phyloP scores from a whole-genome alignment of 1,140 invertebrate species.

The Caenorhabditis inopinata region DNA sequence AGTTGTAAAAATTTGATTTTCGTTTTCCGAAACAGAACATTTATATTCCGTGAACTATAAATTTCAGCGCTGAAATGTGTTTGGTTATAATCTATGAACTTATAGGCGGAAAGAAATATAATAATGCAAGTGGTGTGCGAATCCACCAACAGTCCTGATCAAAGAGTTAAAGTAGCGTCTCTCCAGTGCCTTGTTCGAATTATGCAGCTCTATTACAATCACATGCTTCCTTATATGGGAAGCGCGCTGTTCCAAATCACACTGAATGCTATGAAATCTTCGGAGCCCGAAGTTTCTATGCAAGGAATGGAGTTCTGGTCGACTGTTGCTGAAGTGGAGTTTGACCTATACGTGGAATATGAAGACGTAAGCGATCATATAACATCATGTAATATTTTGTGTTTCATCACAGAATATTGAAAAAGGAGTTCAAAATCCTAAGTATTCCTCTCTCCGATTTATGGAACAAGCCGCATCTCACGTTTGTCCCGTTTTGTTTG shows the following conservation, averaged over 20 bases:
- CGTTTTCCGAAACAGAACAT: too few relatives aligned
- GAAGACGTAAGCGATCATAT: slow-evolving; percentile 74
- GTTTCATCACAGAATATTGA: slow-evolving; percentile 81
- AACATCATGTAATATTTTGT: too few relatives aligned
- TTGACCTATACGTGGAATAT: slow-evolving; percentile 90
- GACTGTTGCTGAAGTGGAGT: slow-evolving; percentile 98
- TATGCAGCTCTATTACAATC: slow-evolving; percentile 95
- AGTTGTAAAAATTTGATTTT: too few relatives aligned
- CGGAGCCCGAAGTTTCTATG: slow-evolving; percentile 88
- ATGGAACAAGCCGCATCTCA: slow-evolving; percentile 92
- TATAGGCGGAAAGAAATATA: slow-evolving; percentile 87
- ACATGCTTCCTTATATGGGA: slow-evolving; percentile 98
- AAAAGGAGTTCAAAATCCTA: slow-evolving; percentile 80
- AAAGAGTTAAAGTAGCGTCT: slow-evolving; percentile 86
- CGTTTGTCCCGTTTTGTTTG: slow-evolving; percentile 87
- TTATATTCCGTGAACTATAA: too few relatives aligned
- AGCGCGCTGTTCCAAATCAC: slow-evolving; percentile 84
- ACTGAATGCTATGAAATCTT: slow-evolving; percentile 95
- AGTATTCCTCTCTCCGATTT: slow-evolving; percentile 83
- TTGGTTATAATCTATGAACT: too few relatives aligned
- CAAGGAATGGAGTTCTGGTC: slow-evolving; percentile 99
- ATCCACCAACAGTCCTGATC: slow-evolving; percentile 76
- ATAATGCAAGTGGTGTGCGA: slow-evolving; percentile 98
- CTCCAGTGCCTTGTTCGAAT: slow-evolving; percentile 98
- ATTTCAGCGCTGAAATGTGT: too few relatives aligned